Evolutionary conservation across 2,113 vertebrate genomes (phyloP), one percentile per base, ranked within the genome.

Genomic region (Serilophus lunatus): DNA sequence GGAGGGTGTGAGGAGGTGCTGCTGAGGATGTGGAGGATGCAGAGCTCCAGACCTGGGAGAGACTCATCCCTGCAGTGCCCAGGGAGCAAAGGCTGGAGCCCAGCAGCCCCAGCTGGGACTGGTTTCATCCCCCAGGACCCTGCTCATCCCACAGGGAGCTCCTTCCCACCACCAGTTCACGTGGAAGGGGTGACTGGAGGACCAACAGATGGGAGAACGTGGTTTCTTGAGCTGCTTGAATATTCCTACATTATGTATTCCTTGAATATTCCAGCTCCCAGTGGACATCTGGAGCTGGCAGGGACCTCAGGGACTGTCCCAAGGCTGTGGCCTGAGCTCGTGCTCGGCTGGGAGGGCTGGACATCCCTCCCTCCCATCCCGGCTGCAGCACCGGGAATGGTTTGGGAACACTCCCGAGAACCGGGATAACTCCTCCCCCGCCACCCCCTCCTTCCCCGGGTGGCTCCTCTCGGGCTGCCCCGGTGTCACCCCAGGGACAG

Each of bases 401-500:
- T 45, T 60, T 70, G 78, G 17, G 45, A 47, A 47, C 1, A 3
- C 0, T 1, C 53, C 23, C 18, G 2, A 68, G 83, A 82, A 56
- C n/a, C 57, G 19, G 20, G 44, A 47, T 3, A 51, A 49, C 68
- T 6, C 33, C 25, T 12, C 47, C 64, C 35, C 26, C 3, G 1
- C 23, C 25, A 29, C 10, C 31, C 3, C 6, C 26, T 74, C 71
- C 65, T 75, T 53, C 68, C 45, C 54, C 65, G 87, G 75, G 79
- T 63, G 66, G 61, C 81, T 70, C 81, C 82, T 86, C 78, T 1
- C 2, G 90, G 31, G 56, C 68, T 17, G 4, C 83, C 38, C 28
- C 0, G 3, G 54, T 57, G 72, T 60, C 90, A 50, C 0, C 0
- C 50, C 24, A 28, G 0, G 15, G 70, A 42, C 82, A 82, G 61